Base-by-base conservation (phyloP, 2,113 vertebrate species). In the Pipa parva region DNA sequence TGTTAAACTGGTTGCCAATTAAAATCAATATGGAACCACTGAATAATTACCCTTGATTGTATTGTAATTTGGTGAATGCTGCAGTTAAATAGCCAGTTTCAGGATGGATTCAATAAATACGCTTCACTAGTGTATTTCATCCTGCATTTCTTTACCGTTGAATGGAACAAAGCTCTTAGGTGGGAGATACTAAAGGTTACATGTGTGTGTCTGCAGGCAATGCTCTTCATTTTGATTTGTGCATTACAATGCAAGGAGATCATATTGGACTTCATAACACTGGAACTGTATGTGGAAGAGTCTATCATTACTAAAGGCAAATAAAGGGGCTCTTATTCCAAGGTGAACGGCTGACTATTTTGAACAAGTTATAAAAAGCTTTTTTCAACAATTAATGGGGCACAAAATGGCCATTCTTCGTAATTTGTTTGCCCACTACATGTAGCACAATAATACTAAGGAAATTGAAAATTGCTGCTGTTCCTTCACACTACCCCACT, bases 321-420 rank as follows among this genome's bases (percentile, higher is more conserved):
- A 64, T 42, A 36, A 65, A 57, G 55, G 52, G 63, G 11, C 45
- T 68, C 13, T 26, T 59, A 59, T 68, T 68, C 56, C 66, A 70
- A 61, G 66, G 66, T 70, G 66, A 70, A 70, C 45, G 57, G 46
- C 26, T 52, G 57, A 54, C 66, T 70, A 48, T 70, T 61, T 56
- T 59, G 66, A 70, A 70, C 66, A 70, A 61, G 58, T 70, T 70
- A 70, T 70, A 60, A 70, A n/a, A 70, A 70, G 21, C 46, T 61
- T 70, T 69, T 70, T 70, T 70, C 66, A 70, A 54, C 58, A 70
- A 70, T 70, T 70, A 70, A 70, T 70, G 66, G 66, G 57, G 66
- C 66, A 70, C 57, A 70, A 70, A 70, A 70, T 70, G 66, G 66
- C 66, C 58, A 61, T 70, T 70, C 66, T 70, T 70, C 45, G 66